Evolutionary conservation across 2,888 invertebrate genomes (phyloP).

Genomic region (Chalcis sispes): DNA sequence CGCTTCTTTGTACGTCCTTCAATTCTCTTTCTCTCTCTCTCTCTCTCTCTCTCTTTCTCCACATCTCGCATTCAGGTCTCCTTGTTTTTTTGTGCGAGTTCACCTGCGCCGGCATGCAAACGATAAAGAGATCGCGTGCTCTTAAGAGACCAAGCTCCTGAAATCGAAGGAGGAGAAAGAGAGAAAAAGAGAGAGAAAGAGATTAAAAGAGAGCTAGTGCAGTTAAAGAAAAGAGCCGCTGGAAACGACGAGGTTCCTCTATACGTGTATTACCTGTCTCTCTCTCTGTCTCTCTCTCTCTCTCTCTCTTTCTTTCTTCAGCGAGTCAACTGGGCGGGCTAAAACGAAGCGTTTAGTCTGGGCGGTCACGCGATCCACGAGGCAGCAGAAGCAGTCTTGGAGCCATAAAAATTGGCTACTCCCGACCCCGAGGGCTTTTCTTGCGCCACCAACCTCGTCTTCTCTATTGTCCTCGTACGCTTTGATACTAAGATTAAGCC

Average conservation of each 20-base stretch:
- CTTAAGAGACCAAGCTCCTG: too few species aligned
- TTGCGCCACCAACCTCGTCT: neutral
- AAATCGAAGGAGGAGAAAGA: neutral
- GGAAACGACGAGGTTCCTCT: conserved; percentile 7
- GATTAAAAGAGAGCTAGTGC: neutral
- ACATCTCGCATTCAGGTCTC: neutral
- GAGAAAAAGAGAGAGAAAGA: neutral
- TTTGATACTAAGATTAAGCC: too few species aligned
- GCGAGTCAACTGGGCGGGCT: conserved; percentile 63
- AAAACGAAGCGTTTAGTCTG: conserved; percentile 69
- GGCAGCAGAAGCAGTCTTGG: neutral
- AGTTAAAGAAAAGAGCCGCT: conserved; percentile 22
- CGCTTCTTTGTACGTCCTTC: conserved; percentile 14
- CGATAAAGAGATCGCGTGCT: conserved; percentile 48
- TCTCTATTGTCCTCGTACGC: neutral
- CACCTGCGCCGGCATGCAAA: conserved; percentile 12
- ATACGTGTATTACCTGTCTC: neutral
- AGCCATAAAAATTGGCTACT: conserved; percentile 67
- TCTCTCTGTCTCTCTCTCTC: too few species aligned
- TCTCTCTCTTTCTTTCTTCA: conserved; percentile 24
- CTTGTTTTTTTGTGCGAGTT: too few species aligned
- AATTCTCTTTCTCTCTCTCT: neutral
- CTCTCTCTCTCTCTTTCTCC: neutral
- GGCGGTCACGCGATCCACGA: conserved; percentile 72
- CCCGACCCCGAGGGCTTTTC: conserved; percentile 35